phyloP scores from a whole-genome alignment of 2,888 invertebrate genomes.

The Scaptomyza reducta region DNA sequence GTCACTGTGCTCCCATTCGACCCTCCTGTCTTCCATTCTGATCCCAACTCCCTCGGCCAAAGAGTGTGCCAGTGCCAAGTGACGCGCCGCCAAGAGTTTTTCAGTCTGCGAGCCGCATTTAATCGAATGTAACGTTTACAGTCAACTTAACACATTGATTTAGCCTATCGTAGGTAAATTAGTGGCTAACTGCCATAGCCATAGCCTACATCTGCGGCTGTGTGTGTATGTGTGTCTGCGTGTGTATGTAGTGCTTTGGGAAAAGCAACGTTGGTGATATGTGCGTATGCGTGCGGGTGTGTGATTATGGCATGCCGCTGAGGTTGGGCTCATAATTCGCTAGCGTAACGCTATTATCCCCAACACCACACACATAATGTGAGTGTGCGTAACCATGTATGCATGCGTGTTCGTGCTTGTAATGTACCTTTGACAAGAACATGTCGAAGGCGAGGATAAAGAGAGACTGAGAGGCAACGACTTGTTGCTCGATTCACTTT shows the following conservation, averaged over 20 bases:
- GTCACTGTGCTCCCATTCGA: slow-evolving; percentile 48
- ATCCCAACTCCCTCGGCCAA: not conserved
- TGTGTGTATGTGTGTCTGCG: too few relatives aligned
- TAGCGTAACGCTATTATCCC: slow-evolving; percentile 49
- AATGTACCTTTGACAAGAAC: slow-evolving; percentile 39
- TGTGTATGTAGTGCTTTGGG: too few relatives aligned
- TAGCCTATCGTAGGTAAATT: slow-evolving; percentile 67
- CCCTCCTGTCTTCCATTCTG: not conserved
- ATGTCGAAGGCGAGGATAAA: slow-evolving; percentile 19
- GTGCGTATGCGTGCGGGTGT: slow-evolving; percentile 48
- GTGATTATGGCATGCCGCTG: slow-evolving; percentile 44
- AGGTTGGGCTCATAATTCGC: slow-evolving; percentile 51
- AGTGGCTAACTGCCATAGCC: slow-evolving; percentile 57
- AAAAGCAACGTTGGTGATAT: slow-evolving; percentile 5
- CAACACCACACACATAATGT: slow-evolving; percentile 18
- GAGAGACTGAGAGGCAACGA: slow-evolving; percentile 12
- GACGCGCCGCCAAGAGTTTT: slow-evolving; percentile 47
- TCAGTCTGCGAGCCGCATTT: slow-evolving; percentile 58
- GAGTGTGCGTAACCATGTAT: slow-evolving; percentile 3
- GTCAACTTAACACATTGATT: slow-evolving; percentile 76
- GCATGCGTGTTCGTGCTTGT: slow-evolving; percentile 14
- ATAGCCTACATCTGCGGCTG: slow-evolving; percentile 15
- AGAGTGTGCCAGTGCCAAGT: slow-evolving; percentile 25
- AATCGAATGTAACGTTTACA: slow-evolving; percentile 77
- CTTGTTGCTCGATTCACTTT: slow-evolving; percentile 41